Conservation (phyloP, 2,113 vertebrate genomes). For the Myiozetetes cayanensis region DNA sequence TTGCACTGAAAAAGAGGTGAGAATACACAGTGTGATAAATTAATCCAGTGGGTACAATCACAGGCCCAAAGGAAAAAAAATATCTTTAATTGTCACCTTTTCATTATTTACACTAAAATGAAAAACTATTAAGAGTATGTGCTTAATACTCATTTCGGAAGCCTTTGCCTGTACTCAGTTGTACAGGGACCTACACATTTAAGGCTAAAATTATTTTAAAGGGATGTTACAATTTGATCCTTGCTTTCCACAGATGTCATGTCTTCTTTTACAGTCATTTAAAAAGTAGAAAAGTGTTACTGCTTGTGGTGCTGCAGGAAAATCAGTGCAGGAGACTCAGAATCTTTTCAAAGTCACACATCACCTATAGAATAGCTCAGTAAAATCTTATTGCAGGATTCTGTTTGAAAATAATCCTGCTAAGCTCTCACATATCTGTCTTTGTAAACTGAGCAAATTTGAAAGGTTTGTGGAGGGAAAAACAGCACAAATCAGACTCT, state of each 20-base stretch:
- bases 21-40: not conserved
- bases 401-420: not conserved
- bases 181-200: not conserved
- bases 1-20: not conserved
- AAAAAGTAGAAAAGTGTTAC: not conserved
- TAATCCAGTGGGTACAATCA: not conserved
- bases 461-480: not conserved
- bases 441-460: not conserved
- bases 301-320: not conserved
- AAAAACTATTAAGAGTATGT: not conserved
- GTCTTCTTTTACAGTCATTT: not conserved
- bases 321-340: not conserved
- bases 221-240: not conserved
- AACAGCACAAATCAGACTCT: not conserved
- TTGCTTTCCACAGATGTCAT: not conserved
- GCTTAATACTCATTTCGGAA: not conserved
- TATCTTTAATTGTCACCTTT: not conserved
- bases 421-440: not conserved
- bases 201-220: not conserved
- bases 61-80: not conserved
- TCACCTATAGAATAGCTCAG: not conserved
- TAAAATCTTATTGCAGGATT: not conserved
- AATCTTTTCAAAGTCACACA: not conserved
- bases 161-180: not conserved
- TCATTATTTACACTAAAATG: not conserved